Percentiles rank a stretch among this genome's conserved stretches.
phyloP scores from a whole-genome alignment of 2,888 invertebrate genomes.

The Ochropleura leucogaster region DNA sequence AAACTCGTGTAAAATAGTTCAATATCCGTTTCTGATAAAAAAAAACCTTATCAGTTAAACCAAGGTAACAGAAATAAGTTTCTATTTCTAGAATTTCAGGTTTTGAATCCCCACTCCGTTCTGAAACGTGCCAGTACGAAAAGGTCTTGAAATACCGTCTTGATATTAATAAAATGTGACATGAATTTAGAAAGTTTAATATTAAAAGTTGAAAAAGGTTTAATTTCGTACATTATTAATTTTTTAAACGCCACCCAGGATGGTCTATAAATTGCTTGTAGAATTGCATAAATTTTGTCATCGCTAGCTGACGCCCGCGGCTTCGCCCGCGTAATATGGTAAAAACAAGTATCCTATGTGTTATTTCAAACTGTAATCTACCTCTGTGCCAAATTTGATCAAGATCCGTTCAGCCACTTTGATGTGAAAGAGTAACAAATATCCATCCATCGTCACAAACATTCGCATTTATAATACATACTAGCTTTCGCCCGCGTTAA shows the following conservation, averaged over 20 bases:
- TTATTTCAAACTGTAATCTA: too few species aligned
- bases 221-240: constrained; percentile 7
- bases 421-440: too few species aligned
- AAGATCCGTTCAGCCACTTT: too few species aligned
- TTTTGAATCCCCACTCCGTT: background rate
- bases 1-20: background rate
- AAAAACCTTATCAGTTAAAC: background rate
- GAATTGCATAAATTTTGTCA: background rate
- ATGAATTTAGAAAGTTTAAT: constrained; percentile 14
- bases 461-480: too few species aligned
- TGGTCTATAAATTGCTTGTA: constrained; percentile 7
- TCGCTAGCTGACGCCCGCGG: too few species aligned
- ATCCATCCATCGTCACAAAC: too few species aligned
- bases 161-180: background rate
- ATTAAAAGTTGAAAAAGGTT: constrained; percentile 4
- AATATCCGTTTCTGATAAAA: background rate
- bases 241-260: background rate
- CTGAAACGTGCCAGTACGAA: background rate
- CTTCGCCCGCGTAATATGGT: too few species aligned
- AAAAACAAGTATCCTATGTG: too few species aligned
- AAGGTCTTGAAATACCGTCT: background rate
- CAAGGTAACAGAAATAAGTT: background rate
- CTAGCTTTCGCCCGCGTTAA: too few species aligned
- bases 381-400: too few species aligned
- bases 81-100: background rate